Base-by-base conservation (phyloP, 1,140 invertebrate species). In the Neodiprion fabricii region DNA sequence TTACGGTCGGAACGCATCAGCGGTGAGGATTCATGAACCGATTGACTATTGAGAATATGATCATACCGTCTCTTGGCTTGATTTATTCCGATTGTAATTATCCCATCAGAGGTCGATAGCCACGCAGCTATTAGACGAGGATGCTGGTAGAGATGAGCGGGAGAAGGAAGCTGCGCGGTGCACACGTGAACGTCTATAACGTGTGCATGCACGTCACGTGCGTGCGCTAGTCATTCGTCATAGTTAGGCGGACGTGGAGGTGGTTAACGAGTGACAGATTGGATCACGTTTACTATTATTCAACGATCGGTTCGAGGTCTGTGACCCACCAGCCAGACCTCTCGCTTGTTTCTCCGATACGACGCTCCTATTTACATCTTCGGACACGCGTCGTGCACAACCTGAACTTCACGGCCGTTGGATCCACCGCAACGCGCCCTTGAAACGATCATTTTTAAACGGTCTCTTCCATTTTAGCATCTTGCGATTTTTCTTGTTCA, bases 191-290 rank as follows among this genome's bases (percentile, higher is more conserved):
- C 68, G 23, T 40, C 7, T 28, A 3, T 70, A 70, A 28, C 12
- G 12, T 65, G 12, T 65, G 61, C 17, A 65, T 14, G 17, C 12
- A 65, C 61, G 12, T 14, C 17, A 65, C 61, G 17, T 40, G 68
- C 14, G 14, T 17, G 21, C 14, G 48, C 23, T 40, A 65, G 53
- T 17, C 79, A 82, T 82, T 79, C 77, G 79, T 82, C 79, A 82
- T 78, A 76, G 78, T 80, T 81, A 81, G 78, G 53, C 53, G 8
- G 53, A 61, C 53, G n/a, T 61, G n/a, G 73, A 78, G 79, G 77
- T 76, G 77, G 75, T 78, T 78, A 79, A 80, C 79, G 77, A 79
- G 74, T 81, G 79, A 81, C 80, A 79, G 79, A 82, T 82, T 81
- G 77, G 79, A 81, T 82, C 77, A 76, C 71, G 65, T 74, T 66